Conservation (phyloP, 2,113 vertebrate species). For the Chunga burmeisteri region DNA sequence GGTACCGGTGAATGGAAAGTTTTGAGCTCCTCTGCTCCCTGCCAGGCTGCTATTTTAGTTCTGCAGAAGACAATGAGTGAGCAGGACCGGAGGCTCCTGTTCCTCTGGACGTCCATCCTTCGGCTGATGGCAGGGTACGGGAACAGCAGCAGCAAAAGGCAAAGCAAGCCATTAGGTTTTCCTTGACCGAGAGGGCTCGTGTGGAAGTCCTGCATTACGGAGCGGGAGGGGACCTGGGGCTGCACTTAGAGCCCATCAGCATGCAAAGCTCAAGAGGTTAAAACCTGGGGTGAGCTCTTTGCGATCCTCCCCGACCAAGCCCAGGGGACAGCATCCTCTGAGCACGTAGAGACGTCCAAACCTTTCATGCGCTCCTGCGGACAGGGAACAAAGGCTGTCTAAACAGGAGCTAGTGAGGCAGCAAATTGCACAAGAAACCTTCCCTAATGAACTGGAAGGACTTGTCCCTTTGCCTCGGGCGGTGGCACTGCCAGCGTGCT, state of each 20-base stretch:
- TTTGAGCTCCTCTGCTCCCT: neutral
- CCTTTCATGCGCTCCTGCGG: neutral
- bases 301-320: neutral
- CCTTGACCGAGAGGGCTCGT: neutral
- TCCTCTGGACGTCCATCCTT: neutral
- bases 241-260: neutral
- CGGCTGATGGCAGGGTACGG: neutral
- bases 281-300: neutral
- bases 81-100: slow-evolving; percentile 1
- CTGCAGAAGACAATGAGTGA: neutral
- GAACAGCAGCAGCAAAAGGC: neutral
- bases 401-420: slow-evolving; percentile 61
- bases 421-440: slow-evolving; percentile 61
- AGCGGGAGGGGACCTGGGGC: neutral
- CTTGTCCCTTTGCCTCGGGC: slow-evolving; percentile 56
- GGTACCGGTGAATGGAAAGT: neutral
- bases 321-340: neutral
- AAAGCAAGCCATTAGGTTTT: neutral
- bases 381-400: slow-evolving; percentile 44
- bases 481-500: neutral
- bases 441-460: slow-evolving; percentile 69
- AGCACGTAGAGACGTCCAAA: neutral
- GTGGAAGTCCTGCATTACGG: neutral
- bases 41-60: slow-evolving; percentile 30
- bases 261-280: neutral